Percentiles rank a stretch among this genome's conserved stretches.
These are phyloP conservation scores for Macroramphosus scolopax DNA, from an alignment of 2,797 vertebrate genomes.

Conservation along the genomic window DNA sequence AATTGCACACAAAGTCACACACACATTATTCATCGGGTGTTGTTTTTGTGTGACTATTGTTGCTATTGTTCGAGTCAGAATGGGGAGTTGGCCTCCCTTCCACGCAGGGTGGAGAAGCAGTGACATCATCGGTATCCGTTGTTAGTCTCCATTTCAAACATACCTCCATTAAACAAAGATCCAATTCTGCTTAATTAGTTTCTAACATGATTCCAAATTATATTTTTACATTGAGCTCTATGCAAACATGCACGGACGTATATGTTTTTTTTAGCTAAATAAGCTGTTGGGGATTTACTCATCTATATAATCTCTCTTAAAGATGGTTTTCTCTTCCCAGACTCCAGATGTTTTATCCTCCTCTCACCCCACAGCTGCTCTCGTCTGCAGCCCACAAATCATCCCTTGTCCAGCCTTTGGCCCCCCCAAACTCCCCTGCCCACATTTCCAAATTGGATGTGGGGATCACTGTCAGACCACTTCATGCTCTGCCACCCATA, in stretches of 20 bases:
- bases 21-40: constrained; percentile 39
- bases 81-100: constrained; percentile 49
- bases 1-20: constrained; percentile 23
- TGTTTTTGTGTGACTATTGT: constrained; percentile 51
- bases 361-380: constrained; percentile 36
- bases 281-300: constrained; percentile 8
- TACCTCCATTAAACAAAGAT: too few relatives aligned
- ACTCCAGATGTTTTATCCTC: constrained; percentile 55
- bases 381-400: constrained; percentile 47
- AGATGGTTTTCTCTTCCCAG: constrained; percentile 23
- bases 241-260: not conserved
- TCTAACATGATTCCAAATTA: not conserved
- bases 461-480: constrained; percentile 23
- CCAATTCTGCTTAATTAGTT: too few relatives aligned
- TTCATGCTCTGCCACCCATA: constrained; percentile 10
- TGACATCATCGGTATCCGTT: constrained; percentile 47
- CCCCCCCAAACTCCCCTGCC: not conserved
- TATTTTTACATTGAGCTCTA: constrained; percentile 3
- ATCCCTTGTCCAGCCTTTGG: constrained; percentile 23
- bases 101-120: constrained; percentile 55
- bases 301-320: constrained; percentile 7
- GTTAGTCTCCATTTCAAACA: constrained; percentile 18
- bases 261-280: constrained; percentile 5
- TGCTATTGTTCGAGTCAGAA: constrained; percentile 53
- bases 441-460: constrained; percentile 20